A percentile compares a stretch with the other conserved stretches of the same genome.
Evolutionary conservation across 1,140 invertebrate genomes (phyloP).

Genomic region (Ostrea denselamellosa): DNA sequence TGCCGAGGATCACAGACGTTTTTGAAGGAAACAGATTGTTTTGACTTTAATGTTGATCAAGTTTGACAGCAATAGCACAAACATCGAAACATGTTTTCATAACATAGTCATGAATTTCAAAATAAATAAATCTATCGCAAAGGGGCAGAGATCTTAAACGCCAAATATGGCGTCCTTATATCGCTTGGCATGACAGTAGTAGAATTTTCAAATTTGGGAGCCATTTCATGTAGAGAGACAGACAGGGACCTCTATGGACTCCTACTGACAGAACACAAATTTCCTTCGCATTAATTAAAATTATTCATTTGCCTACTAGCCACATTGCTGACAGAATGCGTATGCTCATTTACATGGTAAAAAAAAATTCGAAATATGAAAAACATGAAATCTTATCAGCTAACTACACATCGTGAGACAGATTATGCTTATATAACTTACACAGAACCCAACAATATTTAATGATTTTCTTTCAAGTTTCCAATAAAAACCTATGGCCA

Average conservation of each 20-base stretch:
- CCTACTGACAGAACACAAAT: not conserved
- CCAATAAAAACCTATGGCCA: too few relatives aligned
- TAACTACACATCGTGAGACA: too few relatives aligned
- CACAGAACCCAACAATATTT: too few relatives aligned
- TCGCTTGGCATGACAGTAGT: constrained; percentile 1
- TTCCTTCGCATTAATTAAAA: not conserved
- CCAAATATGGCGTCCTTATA: constrained; percentile 12
- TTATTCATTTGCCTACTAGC: not conserved
- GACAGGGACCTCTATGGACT: not conserved
- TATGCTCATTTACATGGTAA: too few relatives aligned
- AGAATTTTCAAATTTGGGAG: not conserved
- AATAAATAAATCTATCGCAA: not conserved
- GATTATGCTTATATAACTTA: too few relatives aligned
- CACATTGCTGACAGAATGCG: too few relatives aligned
- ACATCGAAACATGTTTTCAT: constrained; percentile 22
- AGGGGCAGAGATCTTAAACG: not conserved
- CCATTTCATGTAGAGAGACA: not conserved
- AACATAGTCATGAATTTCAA: constrained; percentile 28
- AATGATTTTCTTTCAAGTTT: too few relatives aligned
- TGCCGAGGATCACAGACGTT: not conserved
- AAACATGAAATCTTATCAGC: too few relatives aligned
- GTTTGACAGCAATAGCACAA: constrained; percentile 12
- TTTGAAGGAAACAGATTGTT: not conserved
- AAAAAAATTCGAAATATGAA: too few relatives aligned
- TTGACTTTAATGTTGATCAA: constrained; percentile 23